phyloP scores from a whole-genome alignment of 2,113 vertebrate species.

The Rhinopomastus cyanomelas region DNA sequence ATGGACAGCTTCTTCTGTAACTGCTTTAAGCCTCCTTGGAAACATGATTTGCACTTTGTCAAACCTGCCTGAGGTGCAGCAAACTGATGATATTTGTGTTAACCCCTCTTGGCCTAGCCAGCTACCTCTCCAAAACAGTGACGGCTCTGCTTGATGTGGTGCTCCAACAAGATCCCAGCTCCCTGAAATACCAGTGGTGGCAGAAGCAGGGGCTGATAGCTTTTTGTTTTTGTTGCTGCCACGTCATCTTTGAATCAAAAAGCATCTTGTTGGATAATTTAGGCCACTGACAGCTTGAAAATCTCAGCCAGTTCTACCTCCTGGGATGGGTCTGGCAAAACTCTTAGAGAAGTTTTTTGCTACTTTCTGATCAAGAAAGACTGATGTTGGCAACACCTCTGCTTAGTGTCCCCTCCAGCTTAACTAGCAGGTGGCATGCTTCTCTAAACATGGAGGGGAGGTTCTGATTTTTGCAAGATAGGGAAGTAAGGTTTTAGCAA shows the following conservation, averaged over 20 bases:
- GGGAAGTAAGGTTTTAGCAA: neutral
- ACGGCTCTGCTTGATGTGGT: rapidly evolving
- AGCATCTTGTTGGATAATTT: neutral
- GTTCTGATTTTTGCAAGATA: neutral
- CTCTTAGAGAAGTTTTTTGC: neutral
- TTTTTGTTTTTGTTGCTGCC: neutral
- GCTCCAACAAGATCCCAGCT: neutral
- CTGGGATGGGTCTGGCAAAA: neutral
- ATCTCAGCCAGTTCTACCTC: neutral
- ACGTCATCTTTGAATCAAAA: neutral
- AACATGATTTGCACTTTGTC: neutral
- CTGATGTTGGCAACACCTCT: neutral
- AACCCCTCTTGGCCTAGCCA: neutral
- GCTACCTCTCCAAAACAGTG: neutral
- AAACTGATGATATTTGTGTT: neutral
- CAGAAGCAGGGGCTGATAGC: neutral
- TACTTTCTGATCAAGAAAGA: neutral
- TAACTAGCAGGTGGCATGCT: neutral
- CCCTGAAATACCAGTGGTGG: neutral
- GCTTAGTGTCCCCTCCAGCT: neutral
- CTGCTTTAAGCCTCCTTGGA: neutral
- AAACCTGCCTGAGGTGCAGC: neutral
- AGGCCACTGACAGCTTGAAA: neutral
- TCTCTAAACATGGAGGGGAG: neutral
- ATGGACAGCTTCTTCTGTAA: neutral